Base-by-base conservation (phyloP, 2,797 vertebrate species). In the Myotis daubentonii region DNA sequence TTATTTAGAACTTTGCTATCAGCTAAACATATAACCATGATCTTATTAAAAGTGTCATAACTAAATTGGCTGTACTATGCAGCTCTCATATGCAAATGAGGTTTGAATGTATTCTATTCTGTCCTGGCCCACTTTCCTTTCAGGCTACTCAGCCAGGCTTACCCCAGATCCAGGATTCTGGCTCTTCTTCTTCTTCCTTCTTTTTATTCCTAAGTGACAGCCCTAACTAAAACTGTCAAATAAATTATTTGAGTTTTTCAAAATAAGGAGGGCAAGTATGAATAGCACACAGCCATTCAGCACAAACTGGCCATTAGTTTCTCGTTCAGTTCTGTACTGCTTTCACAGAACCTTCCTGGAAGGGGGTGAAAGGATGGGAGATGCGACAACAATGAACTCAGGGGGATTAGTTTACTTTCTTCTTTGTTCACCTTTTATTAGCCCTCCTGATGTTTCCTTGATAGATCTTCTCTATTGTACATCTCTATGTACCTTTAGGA, bases 171-270 rank as follows among this genome's bases (percentile, higher is more conserved):
- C 57, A 23, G 65, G 60, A 71, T 30, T 84, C 85, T 80, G 33
- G 38, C 68, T 83, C 94, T 92, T 92, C 80, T 95, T 80, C 60
- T 86, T 60, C 15, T 79, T 72, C 10, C 72, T 74, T 65, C 89
- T 84, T 95, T 92, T 82, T 8, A 80, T 60, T 44, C 17, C 20
- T 81, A 75, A 91, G 71, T 72, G 94, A 90, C 85, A 95, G 66
- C 78, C 68, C 60, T 66, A 82, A 76, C 88, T 92, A 90, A 93
- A 95, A 91, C 80, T 76, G 92, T 94, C 94, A 94, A 91, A 94
- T 94, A 97, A 95, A 90, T 94, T 83, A 93, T 75, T 70, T 51
- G 81, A 79, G 90, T 91, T 94, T 91, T 95, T 76, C 74, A 89
- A 80, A 93, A 92, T 41, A 91, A 83, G 44, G 68, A 93, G 90